phyloP scores from a whole-genome alignment of 2,113 vertebrate species.

The Aleadryas rufinucha region DNA sequence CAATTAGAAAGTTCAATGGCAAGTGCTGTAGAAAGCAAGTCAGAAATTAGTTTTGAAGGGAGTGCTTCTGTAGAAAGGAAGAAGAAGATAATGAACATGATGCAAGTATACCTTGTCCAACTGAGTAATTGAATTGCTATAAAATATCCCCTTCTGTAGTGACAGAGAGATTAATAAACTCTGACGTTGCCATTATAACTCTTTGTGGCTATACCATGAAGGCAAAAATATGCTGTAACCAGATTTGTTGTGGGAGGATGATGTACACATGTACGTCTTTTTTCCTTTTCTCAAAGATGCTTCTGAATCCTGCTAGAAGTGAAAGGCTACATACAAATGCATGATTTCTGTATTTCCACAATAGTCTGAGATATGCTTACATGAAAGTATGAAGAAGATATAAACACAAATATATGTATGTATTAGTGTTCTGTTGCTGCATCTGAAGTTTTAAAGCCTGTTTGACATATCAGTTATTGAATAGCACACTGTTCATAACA shows the following conservation, averaged over 20 bases:
- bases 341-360: neutral
- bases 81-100: neutral
- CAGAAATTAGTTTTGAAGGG: neutral
- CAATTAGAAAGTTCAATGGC: neutral
- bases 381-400: neutral
- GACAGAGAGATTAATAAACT: neutral
- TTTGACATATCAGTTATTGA: neutral
- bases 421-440: neutral
- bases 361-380: neutral
- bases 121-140: accelerated
- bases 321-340: neutral
- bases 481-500: neutral
- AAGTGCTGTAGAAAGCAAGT: neutral
- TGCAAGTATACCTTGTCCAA: neutral
- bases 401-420: neutral
- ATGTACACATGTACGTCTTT: accelerated
- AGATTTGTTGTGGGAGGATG: neutral
- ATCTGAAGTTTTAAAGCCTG: neutral
- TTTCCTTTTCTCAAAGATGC: neutral
- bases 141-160: neutral
- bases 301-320: neutral
- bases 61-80: neutral
- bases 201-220: neutral
- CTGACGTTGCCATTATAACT: neutral
- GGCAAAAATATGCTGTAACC: neutral